Percentiles rank a stretch among this genome's conserved stretches.
These are phyloP conservation scores for Sparidentex hasta DNA, from an alignment of 2,797 vertebrate species.

Conservation along the genomic window DNA sequence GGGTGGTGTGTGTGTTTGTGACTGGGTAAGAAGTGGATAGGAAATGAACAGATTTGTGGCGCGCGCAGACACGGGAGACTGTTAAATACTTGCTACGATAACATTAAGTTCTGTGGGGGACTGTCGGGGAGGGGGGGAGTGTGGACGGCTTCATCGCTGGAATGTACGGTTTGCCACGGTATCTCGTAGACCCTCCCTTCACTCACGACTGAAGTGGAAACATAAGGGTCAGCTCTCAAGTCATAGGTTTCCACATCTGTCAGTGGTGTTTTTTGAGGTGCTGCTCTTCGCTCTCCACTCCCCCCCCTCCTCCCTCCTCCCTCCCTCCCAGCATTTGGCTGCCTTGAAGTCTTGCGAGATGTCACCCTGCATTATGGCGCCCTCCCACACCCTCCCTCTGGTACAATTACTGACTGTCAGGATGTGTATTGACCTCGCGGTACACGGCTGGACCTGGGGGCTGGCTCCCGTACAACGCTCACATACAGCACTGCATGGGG, in stretches of 20 bases:
- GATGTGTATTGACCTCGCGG: conserved; percentile 67
- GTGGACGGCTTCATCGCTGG: neutral
- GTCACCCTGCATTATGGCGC: conserved; percentile 74
- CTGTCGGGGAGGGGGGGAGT: neutral
- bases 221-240: conserved; percentile 41
- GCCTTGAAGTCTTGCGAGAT: conserved; percentile 67
- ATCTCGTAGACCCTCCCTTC: conserved; percentile 16
- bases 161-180: neutral
- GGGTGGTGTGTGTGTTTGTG: no score
- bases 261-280: conserved; percentile 37
- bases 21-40: conserved; percentile 40
- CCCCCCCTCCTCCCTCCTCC: neutral
- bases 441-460: conserved; percentile 43
- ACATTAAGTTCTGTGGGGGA: conserved; percentile 29
- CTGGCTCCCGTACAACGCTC: conserved; percentile 8
- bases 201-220: conserved; percentile 26
- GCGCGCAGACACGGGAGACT: conserved; percentile 32
- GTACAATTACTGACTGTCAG: conserved; percentile 79
- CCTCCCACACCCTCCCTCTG: conserved; percentile 70
- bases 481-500: conserved; percentile 16
- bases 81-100: conserved; percentile 43
- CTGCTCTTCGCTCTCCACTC: neutral
- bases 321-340: conserved; percentile 50
- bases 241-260: conserved; percentile 48
- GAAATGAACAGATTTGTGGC: conserved; percentile 57